Conservation (phyloP, 1,140 invertebrate genomes). For the Sminthurides bifidus region DNA sequence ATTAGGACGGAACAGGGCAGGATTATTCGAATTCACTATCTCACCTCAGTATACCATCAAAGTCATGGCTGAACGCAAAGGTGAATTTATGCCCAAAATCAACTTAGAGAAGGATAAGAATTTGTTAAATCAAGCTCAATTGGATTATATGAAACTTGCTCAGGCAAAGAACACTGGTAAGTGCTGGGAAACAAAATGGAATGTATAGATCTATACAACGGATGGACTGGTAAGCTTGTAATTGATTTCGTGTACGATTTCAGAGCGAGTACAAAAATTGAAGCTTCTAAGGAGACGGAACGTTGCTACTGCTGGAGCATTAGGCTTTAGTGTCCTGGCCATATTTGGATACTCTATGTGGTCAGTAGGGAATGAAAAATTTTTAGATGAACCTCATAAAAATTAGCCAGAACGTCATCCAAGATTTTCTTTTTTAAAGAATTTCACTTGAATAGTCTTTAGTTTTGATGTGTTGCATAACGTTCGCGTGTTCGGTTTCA, state of each 20-base stretch:
- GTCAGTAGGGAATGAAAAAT: slow-evolving; percentile 70
- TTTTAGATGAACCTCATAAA: slow-evolving; percentile 68
- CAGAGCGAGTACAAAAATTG: slow-evolving; percentile 52
- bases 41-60: no score
- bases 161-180: slow-evolving; percentile 51
- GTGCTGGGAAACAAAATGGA: no score
- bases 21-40: no score
- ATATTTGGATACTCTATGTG: slow-evolving; percentile 73
- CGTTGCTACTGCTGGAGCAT: slow-evolving; percentile 45
- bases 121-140: slow-evolving; percentile 49
- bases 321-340: slow-evolving; percentile 50
- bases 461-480: background rate
- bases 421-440: background rate
- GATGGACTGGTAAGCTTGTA: no score
- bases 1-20: no score
- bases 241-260: no score
- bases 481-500: background rate
- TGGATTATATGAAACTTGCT: slow-evolving; percentile 63
- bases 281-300: slow-evolving; percentile 50
- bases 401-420: background rate
- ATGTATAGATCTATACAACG: no score
- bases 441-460: background rate
- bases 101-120: slow-evolving; percentile 38
- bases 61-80: background rate
- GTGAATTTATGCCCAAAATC: slow-evolving; percentile 43